A percentile compares a stretch with the other conserved stretches of the same genome.
Evolutionary conservation across 2,888 invertebrate genomes (phyloP).

Genomic region (Eilema caniola): DNA sequence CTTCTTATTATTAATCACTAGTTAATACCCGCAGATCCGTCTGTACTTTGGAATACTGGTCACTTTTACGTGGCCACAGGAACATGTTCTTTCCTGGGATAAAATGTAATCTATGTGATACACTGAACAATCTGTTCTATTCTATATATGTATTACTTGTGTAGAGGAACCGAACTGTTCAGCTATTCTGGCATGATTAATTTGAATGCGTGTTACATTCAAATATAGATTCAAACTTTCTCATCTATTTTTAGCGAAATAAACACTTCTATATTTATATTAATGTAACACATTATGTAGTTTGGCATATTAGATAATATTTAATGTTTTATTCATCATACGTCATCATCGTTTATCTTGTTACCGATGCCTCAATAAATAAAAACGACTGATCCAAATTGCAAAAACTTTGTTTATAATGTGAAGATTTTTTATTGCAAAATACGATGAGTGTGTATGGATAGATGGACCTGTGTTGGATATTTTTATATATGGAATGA

Average conservation of each 20-base stretch:
- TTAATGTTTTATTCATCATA: not conserved
- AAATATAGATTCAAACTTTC: not conserved
- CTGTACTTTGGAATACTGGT: not conserved
- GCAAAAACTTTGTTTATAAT: not conserved
- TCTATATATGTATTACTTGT: too few species aligned
- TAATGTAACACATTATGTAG: not conserved
- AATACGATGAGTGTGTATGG: too few species aligned
- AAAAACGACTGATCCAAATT: not conserved
- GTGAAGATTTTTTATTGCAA: too few species aligned
- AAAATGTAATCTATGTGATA: not conserved
- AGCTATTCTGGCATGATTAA: not conserved
- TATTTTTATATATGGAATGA: too few species aligned
- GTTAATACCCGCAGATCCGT: not conserved
- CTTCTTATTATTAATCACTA: not conserved
- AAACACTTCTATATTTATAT: not conserved
- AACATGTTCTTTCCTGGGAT: too few species aligned
- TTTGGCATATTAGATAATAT: not conserved
- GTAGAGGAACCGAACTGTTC: too few species aligned
- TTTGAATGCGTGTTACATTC: too few species aligned
- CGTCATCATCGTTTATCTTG: not conserved
- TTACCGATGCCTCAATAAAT: not conserved
- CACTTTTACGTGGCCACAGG: not conserved
- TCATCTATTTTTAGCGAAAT: not conserved
- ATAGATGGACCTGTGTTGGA: too few species aligned
- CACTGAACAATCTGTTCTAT: too few species aligned